Base-by-base conservation (phyloP, 2,113 vertebrate species). In the Platichthys stellatus region DNA sequence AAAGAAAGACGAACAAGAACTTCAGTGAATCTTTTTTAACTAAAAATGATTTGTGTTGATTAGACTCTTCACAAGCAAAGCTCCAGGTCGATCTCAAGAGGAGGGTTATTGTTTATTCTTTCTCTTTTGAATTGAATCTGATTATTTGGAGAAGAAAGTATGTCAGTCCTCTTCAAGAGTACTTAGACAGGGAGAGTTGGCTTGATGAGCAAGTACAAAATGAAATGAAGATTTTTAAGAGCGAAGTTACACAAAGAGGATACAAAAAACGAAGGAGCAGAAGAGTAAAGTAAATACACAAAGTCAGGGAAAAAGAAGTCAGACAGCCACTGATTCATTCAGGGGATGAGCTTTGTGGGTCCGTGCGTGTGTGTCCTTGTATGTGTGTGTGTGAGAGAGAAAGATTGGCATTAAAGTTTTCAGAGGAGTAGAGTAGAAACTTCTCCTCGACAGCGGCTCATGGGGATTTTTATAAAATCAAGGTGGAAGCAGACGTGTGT, bases 381-480 rank as follows among this genome's bases (percentile, higher is more conserved):
- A 47, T 4, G 73, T 0, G 18, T 2, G 31, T 14, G 68, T 21
- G 59, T 31, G 56, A 17, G 68, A 24, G 21, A 10, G 59, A 54
- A 49, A 43, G 61, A 61, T 73, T 63, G 73, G 59, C 69, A 81
- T 82, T 78, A 79, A 81, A 67, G 70, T 82, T 81, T 81, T 38
- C 17, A 80, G 75, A 75, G 51, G 63, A 80, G 80, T 57, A 63
- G 72, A 69, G 74, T 57, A 74, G 77, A 84, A 74, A 77, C 82
- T 88, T 76, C 78, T 81, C 82, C 57, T 71, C 59, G 70, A 81
- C 77, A 53, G 54, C 62, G 65, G 62, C 89, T 90, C 87, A 66
- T 81, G 82, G 87, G 89, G 72, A 81, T 75, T 91, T 91, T 91
- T 89, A 84, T 87, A 75, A 87, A 85, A 88, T 89, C 80, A 86